Evolutionary conservation across 2,113 vertebrate species (phyloP).

Genomic region (Halcyon malimbica): DNA sequence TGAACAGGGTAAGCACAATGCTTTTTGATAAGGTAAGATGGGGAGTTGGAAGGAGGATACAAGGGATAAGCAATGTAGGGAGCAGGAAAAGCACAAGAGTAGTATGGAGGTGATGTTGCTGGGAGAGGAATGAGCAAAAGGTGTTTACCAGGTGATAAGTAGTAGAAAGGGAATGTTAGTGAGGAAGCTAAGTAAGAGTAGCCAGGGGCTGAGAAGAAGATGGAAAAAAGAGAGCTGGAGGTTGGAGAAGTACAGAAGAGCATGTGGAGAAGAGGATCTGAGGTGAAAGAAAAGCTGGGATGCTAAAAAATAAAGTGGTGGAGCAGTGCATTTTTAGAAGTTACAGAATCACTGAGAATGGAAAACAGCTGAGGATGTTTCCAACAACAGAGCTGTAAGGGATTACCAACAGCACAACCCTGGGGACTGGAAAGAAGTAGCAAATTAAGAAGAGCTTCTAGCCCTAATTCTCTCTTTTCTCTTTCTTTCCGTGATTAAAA

Average conservation of each 20-base stretch:
- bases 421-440: not conserved
- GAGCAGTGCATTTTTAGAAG: not conserved
- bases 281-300: not conserved
- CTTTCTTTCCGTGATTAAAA: not conserved
- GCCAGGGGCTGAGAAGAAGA: not conserved
- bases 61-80: not conserved
- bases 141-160: not conserved
- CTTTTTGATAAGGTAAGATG: not conserved
- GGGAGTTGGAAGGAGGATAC: not conserved
- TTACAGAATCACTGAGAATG: not conserved
- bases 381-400: not conserved
- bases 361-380: not conserved
- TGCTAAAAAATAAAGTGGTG: not conserved
- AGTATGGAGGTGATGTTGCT: not conserved
- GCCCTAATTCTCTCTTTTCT: not conserved
- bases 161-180: not conserved
- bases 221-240: not conserved
- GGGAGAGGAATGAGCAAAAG: not conserved
- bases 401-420: not conserved
- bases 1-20: not conserved
- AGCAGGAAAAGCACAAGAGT: not conserved
- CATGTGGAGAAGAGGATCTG: not conserved
- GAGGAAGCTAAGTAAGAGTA: not conserved
- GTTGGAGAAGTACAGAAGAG: not conserved
- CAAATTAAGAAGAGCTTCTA: not conserved